phyloP scores from a whole-genome alignment of 1,140 invertebrate species.

The Zaprionus lachaisei region DNA sequence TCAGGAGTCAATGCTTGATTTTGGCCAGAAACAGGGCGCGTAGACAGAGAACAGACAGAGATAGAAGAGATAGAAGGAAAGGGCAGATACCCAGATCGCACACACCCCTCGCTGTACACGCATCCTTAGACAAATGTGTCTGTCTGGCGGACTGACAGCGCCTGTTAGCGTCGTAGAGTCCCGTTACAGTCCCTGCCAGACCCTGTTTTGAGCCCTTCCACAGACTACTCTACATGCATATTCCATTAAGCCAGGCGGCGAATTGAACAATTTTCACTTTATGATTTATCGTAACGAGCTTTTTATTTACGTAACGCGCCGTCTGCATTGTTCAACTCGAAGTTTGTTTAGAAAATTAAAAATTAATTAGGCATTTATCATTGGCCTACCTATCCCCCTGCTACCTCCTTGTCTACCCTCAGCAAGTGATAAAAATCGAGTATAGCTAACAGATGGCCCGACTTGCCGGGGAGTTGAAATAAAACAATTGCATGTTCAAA shows the following conservation, averaged over 20 bases:
- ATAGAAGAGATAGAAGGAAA: background rate
- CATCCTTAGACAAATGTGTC: slow-evolving; percentile 72
- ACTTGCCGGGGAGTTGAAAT: background rate
- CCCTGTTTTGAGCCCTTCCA: background rate
- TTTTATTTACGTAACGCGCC: slow-evolving; percentile 69
- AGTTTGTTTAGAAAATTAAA: slow-evolving; percentile 75
- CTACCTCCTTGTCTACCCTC: background rate
- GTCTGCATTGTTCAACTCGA: slow-evolving; percentile 50
- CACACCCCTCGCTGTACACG: slow-evolving; percentile 30
- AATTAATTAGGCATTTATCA: slow-evolving; percentile 84
- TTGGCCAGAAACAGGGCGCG: slow-evolving; percentile 53
- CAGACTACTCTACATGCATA: slow-evolving; percentile 58
- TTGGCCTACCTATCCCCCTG: slow-evolving; percentile 8
- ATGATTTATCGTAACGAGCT: slow-evolving; percentile 81
- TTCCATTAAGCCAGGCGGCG: slow-evolving; percentile 67
- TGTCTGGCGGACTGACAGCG: slow-evolving; percentile 36
- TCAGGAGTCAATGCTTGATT: slow-evolving; percentile 70
- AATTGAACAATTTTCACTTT: slow-evolving; percentile 78
- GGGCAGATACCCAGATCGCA: slow-evolving; percentile 3
- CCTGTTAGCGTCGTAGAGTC: background rate
- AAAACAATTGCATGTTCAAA: slow-evolving; percentile 4
- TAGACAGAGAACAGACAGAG: slow-evolving; percentile 6
- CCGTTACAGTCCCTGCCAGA: background rate
- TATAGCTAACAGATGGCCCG: slow-evolving; percentile 38
- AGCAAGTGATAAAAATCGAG: slow-evolving; percentile 15